Evolutionary conservation across 2,113 vertebrate species (phyloP).

Genomic region (Oryzias melastigma): DNA sequence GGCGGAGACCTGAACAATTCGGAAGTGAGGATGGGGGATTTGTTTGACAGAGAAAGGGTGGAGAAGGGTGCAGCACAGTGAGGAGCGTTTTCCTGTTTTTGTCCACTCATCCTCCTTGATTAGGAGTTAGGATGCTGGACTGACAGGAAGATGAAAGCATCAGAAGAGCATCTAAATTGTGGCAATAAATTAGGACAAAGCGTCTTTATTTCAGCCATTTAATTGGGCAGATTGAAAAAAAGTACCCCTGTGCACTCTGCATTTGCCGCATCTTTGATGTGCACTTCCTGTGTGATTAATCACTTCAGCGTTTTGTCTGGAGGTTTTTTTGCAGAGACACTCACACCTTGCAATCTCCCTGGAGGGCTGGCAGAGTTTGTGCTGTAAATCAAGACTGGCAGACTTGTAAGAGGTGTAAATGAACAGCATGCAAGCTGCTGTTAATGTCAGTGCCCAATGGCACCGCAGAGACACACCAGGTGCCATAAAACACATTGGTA

Average conservation of each 20-base stretch:
- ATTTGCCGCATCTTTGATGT: slow-evolving; percentile 23
- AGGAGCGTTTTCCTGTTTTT: slow-evolving; percentile 69
- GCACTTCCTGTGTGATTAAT: slow-evolving; percentile 33
- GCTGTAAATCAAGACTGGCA: slow-evolving; percentile 62
- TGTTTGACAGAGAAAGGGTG: slow-evolving; percentile 36
- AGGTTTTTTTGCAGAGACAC: slow-evolving; percentile 42
- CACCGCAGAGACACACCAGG: slow-evolving; percentile 37
- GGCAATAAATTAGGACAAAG: slow-evolving; percentile 15
- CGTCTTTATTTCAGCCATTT: slow-evolving; percentile 39
- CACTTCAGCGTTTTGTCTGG: slow-evolving; percentile 30
- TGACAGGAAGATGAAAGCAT: slow-evolving; percentile 59
- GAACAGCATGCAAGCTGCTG: slow-evolving; percentile 66
- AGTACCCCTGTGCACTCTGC: neutral
- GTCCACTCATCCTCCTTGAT: slow-evolving; percentile 57
- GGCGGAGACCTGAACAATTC: slow-evolving; percentile 19
- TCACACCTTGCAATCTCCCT: slow-evolving; percentile 52
- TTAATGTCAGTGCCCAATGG: slow-evolving; percentile 50
- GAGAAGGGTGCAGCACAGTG: slow-evolving; percentile 20
- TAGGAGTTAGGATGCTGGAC: slow-evolving; percentile 43
- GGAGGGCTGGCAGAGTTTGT: slow-evolving; percentile 47
- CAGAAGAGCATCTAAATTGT: slow-evolving; percentile 21
- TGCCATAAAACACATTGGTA: slow-evolving; percentile 28
- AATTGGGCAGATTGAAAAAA: slow-evolving; percentile 8
- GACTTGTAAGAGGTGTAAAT: slow-evolving; percentile 75
- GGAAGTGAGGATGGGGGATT: slow-evolving; percentile 31